Conservation (phyloP, 2,888 invertebrate species). For the Diogma glabrata region DNA sequence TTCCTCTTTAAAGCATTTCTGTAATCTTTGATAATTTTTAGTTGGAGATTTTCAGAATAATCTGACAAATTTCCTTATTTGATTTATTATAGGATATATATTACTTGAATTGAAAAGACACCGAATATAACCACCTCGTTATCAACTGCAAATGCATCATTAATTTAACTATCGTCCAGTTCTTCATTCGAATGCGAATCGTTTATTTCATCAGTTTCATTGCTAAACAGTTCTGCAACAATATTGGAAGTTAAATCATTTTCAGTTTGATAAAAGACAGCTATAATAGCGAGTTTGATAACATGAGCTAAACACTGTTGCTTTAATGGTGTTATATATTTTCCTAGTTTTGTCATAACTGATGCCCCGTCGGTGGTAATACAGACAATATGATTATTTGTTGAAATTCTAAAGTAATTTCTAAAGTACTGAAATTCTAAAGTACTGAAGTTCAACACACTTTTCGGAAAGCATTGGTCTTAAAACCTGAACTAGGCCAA, state of each 20-base stretch:
- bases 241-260: not conserved
- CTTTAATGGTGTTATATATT: too few relatives aligned
- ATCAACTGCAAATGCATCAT: not conserved
- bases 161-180: not conserved
- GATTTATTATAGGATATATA: not conserved
- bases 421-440: too few relatives aligned
- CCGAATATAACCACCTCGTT: not conserved
- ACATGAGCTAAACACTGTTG: too few relatives aligned
- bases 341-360: too few relatives aligned
- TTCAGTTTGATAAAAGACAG: not conserved
- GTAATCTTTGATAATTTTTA: not conserved
- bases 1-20: not conserved
- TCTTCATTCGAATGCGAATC: not conserved
- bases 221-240: slow-evolving; percentile 1
- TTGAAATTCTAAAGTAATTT: not conserved
- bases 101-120: not conserved
- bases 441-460: not conserved
- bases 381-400: too few relatives aligned
- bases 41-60: not conserved
- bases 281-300: not conserved
- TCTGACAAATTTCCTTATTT: not conserved
- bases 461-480: not conserved
- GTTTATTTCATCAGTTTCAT: not conserved
- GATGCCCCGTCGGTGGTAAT: too few relatives aligned
- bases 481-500: not conserved